Conservation (phyloP, 2,888 invertebrate genomes). For the Abrostola tripartita region DNA sequence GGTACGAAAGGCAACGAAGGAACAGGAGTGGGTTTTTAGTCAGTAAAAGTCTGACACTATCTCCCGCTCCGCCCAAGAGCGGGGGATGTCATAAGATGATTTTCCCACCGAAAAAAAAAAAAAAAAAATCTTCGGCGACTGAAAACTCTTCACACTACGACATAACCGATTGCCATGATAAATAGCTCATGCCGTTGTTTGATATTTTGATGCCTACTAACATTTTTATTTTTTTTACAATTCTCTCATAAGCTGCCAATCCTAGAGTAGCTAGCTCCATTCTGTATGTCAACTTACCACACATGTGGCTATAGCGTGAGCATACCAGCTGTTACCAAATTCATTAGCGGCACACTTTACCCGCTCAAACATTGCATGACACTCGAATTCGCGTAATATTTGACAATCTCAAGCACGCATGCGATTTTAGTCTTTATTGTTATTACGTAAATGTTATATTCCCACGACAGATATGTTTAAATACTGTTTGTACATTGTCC, state of each 20-base stretch:
- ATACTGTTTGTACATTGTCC: conserved; percentile 44
- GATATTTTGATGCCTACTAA: too few relatives aligned
- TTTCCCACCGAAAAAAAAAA: too few relatives aligned
- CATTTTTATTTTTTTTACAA: too few relatives aligned
- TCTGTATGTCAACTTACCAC: background rate
- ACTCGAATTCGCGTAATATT: conserved; percentile 47
- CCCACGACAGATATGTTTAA: conserved; percentile 18
- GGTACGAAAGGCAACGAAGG: too few relatives aligned
- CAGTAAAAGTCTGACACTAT: too few relatives aligned
- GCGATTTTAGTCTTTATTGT: conserved; percentile 33
- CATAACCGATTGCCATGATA: too few relatives aligned
- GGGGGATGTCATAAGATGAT: too few relatives aligned
- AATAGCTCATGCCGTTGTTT: too few relatives aligned
- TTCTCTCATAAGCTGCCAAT: background rate
- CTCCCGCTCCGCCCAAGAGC: too few relatives aligned
- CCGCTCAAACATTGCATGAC: conserved; percentile 51
- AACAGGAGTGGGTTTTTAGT: too few relatives aligned
- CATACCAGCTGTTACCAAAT: conserved; percentile 41
- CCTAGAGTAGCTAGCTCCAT: background rate
- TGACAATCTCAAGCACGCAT: conserved; percentile 36
- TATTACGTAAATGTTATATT: conserved; percentile 12
- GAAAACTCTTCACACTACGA: too few relatives aligned
- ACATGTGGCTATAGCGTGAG: conserved; percentile 20
- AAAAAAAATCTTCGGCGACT: too few relatives aligned
- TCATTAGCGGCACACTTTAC: conserved; percentile 34